These are phyloP conservation scores for Drosophila subquinaria DNA, from an alignment of 2,888 invertebrate species.

Conservation along the genomic window DNA sequence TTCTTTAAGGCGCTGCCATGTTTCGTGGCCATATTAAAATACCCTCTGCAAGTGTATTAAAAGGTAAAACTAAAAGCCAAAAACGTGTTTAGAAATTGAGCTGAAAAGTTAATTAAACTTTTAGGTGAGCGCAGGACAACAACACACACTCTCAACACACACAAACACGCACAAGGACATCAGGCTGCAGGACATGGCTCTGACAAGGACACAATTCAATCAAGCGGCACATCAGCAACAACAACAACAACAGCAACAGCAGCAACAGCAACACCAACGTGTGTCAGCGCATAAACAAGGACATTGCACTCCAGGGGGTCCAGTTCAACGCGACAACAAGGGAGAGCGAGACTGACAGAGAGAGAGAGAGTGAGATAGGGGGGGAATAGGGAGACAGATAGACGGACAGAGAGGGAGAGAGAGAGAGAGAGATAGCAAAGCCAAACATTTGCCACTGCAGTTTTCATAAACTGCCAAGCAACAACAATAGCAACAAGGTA, in stretches of 20 bases:
- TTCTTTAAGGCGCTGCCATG: not conserved
- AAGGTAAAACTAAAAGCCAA: constrained; percentile 8
- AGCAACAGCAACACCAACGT: constrained; percentile 33
- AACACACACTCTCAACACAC: not conserved
- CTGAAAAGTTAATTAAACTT: constrained; percentile 75
- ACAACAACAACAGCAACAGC: constrained; percentile 25
- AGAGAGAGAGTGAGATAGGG: not conserved
- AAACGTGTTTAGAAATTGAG: constrained; percentile 66
- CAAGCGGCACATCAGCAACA: constrained; percentile 62
- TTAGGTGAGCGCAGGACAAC: constrained; percentile 38
- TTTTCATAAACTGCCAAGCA: constrained; percentile 76
- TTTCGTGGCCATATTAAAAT: not conserved
- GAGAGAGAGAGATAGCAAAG: constrained; percentile 19
- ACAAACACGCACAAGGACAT: constrained; percentile 5
- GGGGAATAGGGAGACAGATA: not conserved
- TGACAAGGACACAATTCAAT: constrained; percentile 81
- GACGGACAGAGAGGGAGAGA: not conserved
- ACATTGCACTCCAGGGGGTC: constrained; percentile 80
- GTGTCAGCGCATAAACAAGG: constrained; percentile 78
- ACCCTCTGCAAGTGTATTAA: not conserved
- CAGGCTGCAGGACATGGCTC: constrained; percentile 60
- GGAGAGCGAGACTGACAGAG: not conserved
- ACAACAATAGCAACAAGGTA: constrained; percentile 31
- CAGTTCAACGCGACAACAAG: constrained; percentile 18
- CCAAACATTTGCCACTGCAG: constrained; percentile 74